Conservation (phyloP, 2,113 vertebrate genomes). For the Grammomys surdaster region DNA sequence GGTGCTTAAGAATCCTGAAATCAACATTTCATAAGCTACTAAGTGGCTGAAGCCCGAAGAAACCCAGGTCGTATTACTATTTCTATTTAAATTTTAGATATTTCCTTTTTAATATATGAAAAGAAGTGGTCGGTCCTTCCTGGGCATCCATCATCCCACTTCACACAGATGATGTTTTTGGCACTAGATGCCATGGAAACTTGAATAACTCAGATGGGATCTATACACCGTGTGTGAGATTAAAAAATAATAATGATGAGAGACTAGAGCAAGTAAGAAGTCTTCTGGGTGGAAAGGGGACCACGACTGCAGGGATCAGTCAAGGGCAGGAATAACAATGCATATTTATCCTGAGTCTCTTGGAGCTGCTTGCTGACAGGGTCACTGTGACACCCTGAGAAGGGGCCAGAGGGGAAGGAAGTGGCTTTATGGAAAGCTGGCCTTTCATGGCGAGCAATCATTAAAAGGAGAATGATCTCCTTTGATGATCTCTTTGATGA, state of each 20-base stretch:
- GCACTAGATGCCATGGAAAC: conserved; percentile 11
- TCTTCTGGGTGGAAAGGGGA: neutral
- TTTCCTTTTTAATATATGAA: conserved; percentile 19
- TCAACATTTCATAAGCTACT: conserved; percentile 47
- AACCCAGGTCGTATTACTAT: conserved; percentile 10
- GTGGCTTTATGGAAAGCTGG: neutral
- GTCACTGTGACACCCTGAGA: neutral
- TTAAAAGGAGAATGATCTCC: neutral
- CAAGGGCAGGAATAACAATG: neutral
- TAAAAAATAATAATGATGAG: neutral
- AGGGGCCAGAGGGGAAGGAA: neutral
- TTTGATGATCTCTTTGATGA: neutral
- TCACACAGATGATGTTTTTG: conserved; percentile 60
- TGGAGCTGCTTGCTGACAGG: neutral
- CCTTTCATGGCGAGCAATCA: neutral
- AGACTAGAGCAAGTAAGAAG: neutral
- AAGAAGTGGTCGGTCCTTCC: neutral
- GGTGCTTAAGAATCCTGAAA: conserved; percentile 33
- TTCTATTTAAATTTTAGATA: conserved; percentile 14
- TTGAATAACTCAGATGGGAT: neutral
- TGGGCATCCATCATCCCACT: neutral
- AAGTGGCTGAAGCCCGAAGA: conserved; percentile 35
- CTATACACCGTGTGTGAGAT: conserved; percentile 10
- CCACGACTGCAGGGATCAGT: neutral
- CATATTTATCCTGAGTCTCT: neutral